Conservation (phyloP, 2,797 vertebrate genomes). For the Syngnathus rostellatus region DNA sequence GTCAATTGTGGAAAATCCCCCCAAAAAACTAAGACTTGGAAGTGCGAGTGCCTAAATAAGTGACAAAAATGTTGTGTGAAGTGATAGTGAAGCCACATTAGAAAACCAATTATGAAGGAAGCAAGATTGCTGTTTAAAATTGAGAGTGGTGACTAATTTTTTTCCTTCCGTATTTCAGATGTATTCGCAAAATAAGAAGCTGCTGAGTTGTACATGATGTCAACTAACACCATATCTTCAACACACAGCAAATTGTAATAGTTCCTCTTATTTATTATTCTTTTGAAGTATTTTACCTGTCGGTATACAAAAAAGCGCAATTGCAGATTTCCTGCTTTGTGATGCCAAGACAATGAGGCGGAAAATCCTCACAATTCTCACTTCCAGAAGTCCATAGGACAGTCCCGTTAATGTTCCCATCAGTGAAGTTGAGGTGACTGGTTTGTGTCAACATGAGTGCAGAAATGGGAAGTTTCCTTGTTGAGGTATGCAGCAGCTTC, state of each 20-base stretch:
- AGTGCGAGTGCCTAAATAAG: neutral
- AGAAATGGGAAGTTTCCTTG: neutral
- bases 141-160: neutral
- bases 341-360: neutral
- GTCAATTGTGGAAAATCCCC: neutral
- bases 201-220: neutral
- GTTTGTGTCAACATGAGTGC: neutral
- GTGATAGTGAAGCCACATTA: neutral
- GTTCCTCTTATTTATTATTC: neutral
- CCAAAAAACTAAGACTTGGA: neutral
- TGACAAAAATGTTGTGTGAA: neutral
- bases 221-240: neutral
- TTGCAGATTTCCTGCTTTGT: slow-evolving; percentile 3
- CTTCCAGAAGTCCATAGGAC: neutral
- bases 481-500: neutral
- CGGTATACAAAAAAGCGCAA: neutral
- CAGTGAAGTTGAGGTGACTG: neutral
- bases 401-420: neutral
- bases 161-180: neutral
- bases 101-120: neutral
- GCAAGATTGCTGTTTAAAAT: neutral
- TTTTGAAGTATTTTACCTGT: neutral
- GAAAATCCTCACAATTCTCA: neutral
- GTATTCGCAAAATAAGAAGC: slow-evolving; percentile 1
- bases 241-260: neutral